Evolutionary conservation across 2,113 vertebrate genomes (phyloP).

Genomic region (Petromus typicus): DNA sequence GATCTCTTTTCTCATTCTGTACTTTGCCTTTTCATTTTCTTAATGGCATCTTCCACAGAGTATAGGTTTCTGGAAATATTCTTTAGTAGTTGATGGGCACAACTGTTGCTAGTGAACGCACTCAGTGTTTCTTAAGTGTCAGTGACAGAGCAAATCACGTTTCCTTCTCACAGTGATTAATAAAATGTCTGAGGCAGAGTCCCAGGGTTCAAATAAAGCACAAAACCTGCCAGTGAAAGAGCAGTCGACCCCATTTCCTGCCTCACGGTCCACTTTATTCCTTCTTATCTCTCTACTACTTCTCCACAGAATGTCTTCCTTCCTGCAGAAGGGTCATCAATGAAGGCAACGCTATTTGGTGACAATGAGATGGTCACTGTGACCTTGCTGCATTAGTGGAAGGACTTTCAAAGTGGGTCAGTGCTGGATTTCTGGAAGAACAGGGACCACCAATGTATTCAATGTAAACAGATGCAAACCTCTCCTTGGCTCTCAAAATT

Average conservation of each 20-base stretch:
- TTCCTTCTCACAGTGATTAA: background rate
- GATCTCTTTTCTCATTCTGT: background rate
- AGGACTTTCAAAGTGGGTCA: background rate
- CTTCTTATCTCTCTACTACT: background rate
- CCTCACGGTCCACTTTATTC: background rate
- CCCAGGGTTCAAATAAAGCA: background rate
- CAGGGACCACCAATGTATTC: background rate
- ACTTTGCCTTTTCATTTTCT: constrained; percentile 19
- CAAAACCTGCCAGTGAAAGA: background rate
- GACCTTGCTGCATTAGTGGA: background rate
- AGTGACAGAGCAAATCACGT: background rate
- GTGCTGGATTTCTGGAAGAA: constrained; percentile 43
- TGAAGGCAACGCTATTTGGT: background rate
- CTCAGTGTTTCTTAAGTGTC: background rate
- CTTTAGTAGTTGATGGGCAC: background rate
- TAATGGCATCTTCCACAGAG: background rate
- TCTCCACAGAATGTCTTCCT: background rate
- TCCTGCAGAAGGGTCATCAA: background rate
- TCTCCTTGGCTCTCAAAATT: constrained; percentile 10
- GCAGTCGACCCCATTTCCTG: background rate
- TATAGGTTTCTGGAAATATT: background rate
- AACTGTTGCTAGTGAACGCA: background rate
- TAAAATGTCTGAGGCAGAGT: background rate
- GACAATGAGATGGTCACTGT: too few relatives aligned
- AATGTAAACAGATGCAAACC: background rate